phyloP scores from a whole-genome alignment of 2,113 vertebrate species.

The Theristicus caerulescens region DNA sequence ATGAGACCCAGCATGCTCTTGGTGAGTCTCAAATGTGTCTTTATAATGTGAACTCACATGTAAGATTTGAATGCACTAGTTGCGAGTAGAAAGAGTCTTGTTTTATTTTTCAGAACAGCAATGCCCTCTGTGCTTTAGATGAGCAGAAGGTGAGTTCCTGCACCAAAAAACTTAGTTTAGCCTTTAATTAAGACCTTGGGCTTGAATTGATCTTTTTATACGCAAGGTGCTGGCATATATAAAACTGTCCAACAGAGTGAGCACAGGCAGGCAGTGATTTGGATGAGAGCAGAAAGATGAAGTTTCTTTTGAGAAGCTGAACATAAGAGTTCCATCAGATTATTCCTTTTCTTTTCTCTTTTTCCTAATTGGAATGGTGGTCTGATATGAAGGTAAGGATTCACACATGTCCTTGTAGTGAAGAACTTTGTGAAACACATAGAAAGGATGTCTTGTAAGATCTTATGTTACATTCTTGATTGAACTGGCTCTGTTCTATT shows the following conservation, averaged over 20 bases:
- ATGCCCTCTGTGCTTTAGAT: accelerated
- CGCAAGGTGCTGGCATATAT: neutral
- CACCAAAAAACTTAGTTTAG: neutral
- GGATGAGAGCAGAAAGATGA: neutral
- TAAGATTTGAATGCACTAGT: neutral
- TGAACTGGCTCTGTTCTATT: neutral
- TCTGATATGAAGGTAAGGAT: neutral
- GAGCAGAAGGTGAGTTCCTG: neutral
- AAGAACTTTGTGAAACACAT: neutral
- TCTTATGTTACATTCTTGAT: neutral
- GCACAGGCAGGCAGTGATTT: neutral
- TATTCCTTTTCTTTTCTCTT: neutral
- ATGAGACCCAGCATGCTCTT: neutral
- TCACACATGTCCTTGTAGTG: neutral
- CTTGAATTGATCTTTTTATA: neutral
- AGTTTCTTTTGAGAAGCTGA: neutral
- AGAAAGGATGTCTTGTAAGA: neutral
- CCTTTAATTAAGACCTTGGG: neutral
- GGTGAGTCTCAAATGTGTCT: neutral
- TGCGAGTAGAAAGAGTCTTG: neutral
- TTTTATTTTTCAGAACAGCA: neutral
- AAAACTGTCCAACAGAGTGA: neutral
- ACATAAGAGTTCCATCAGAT: neutral
- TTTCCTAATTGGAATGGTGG: neutral
- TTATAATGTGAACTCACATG: neutral